Evolutionary conservation across 2,888 invertebrate species (phyloP).

Genomic region (Caenorhabditis sp.): DNA sequence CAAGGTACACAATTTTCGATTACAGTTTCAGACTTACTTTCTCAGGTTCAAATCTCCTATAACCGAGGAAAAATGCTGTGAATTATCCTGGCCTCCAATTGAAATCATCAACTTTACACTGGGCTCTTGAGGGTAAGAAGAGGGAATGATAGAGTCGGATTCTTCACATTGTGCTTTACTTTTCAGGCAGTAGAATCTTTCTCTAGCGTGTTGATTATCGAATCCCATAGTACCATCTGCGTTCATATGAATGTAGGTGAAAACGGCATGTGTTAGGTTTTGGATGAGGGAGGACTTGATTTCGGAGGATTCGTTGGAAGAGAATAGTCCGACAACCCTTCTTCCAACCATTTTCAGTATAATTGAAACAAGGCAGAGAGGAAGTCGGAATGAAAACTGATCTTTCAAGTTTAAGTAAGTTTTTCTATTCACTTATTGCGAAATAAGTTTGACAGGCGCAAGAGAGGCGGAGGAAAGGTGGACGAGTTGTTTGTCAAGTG

Average conservation of each 20-base stretch:
- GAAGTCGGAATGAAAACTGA: no score
- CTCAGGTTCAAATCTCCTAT: neutral
- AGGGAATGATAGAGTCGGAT: neutral
- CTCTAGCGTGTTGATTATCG: neutral
- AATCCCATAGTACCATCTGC: neutral
- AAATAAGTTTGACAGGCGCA: no score
- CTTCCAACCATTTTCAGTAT: no score
- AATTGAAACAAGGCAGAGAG: no score
- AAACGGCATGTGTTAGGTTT: slow-evolving; percentile 6
- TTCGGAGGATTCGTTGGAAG: neutral
- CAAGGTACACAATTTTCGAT: neutral
- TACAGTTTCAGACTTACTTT: neutral
- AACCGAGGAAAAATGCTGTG: slow-evolving; percentile 1
- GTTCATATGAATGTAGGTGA: neutral
- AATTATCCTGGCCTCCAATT: neutral
- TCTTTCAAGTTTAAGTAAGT: no score
- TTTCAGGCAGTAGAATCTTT: neutral
- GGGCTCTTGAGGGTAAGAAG: neutral
- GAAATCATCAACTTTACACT: slow-evolving; percentile 7
- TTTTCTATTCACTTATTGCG: no score
- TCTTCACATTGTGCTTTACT: neutral
- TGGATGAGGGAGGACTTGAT: neutral
- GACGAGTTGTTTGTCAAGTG: no score
- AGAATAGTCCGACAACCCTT: no score
- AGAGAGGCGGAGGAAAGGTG: no score